phyloP scores from a whole-genome alignment of 1,140 invertebrate species.

The Carposina sasakii region DNA sequence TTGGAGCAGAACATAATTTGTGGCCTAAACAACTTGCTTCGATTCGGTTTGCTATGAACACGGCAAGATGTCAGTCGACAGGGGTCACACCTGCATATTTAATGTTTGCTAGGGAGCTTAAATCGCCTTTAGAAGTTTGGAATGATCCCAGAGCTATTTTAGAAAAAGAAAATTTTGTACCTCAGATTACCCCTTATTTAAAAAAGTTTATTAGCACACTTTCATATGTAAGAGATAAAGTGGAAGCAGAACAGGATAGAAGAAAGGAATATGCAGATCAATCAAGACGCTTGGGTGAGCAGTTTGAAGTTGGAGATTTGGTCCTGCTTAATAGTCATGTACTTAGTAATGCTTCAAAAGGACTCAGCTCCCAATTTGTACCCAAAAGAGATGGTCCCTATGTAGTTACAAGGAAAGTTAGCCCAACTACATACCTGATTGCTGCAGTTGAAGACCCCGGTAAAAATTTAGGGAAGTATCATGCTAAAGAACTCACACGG shows the following conservation, averaged over 20 bases:
- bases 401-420: slow-evolving; percentile 21
- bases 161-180: slow-evolving; percentile 31
- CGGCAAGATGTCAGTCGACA: slow-evolving; percentile 31
- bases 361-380: neutral
- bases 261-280: neutral
- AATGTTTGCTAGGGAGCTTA: slow-evolving; percentile 36
- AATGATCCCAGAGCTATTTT: slow-evolving; percentile 31
- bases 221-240: neutral
- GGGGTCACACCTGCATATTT: slow-evolving; percentile 44
- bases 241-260: neutral
- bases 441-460: slow-evolving; percentile 4
- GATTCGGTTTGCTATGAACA: slow-evolving; percentile 27
- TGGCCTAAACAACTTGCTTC: slow-evolving; percentile 21
- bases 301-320: neutral
- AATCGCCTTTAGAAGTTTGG: too few species aligned
- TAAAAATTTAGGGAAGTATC: slow-evolving; percentile 1
- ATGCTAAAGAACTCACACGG: neutral
- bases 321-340: neutral
- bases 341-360: slow-evolving; percentile 1
- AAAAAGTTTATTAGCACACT: neutral
- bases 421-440: slow-evolving; percentile 28
- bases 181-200: slow-evolving; percentile 18
- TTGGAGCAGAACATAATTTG: slow-evolving; percentile 10
- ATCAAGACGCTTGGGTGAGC: neutral
- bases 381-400: slow-evolving; percentile 37